Percentiles rank a stretch among this genome's conserved stretches.
These are phyloP conservation scores for Drosophila siamana DNA, from an alignment of 2,888 invertebrate species.

Conservation along the genomic window DNA sequence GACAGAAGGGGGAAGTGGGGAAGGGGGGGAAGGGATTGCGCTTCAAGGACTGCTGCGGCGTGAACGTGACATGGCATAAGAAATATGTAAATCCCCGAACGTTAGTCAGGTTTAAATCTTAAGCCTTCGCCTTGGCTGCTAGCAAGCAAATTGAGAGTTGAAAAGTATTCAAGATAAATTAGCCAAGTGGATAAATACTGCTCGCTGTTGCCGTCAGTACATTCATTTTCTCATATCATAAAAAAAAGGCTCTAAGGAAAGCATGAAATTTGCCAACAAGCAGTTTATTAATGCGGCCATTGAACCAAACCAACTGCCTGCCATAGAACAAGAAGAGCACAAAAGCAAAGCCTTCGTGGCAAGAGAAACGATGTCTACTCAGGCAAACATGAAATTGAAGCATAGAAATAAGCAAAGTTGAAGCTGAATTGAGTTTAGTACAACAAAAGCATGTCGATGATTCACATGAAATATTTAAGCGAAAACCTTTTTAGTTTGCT, in stretches of 20 bases:
- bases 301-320: neutral
- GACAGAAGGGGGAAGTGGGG: neutral
- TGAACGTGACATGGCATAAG: constrained; percentile 65
- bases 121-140: constrained; percentile 46
- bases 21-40: too few relatives aligned
- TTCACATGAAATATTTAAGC: too few relatives aligned
- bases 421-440: too few relatives aligned
- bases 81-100: constrained; percentile 62
- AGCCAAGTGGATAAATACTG: constrained; percentile 33
- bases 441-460: too few relatives aligned
- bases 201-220: neutral
- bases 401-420: neutral
- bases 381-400: neutral
- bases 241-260: neutral
- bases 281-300: constrained; percentile 1
- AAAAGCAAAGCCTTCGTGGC: too few relatives aligned
- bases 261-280: neutral
- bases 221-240: neutral
- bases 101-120: constrained; percentile 65
- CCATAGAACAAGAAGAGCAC: too few relatives aligned
- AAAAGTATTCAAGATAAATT: constrained; percentile 59
- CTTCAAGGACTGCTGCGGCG: constrained; percentile 40
- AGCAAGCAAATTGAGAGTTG: constrained; percentile 57
- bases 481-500: too few relatives aligned
- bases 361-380: neutral